A percentile compares a stretch with the other conserved stretches of the same genome.
phyloP scores from a whole-genome alignment of 35 echinoderm and acorn worm genomes.

The Hemicentrotus pulcherrimus region DNA sequence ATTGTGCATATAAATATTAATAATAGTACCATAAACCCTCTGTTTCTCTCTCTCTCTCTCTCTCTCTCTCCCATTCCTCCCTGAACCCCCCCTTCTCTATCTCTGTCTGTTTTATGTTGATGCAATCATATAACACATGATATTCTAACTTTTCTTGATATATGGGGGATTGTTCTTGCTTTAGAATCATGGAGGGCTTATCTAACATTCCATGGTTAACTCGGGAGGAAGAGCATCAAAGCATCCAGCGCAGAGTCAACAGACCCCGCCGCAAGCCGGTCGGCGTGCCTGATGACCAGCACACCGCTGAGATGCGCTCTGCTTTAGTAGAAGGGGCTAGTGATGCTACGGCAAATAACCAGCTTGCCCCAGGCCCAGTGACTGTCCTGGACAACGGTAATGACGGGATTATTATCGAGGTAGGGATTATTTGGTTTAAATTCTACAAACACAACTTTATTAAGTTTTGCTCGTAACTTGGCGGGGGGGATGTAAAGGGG shows the following conservation, averaged over 20 bases:
- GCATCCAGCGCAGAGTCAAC: background rate
- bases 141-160: no score
- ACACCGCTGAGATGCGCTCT: background rate
- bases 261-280: background rate
- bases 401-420: background rate
- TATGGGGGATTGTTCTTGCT: background rate
- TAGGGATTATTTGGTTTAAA: background rate
- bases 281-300: background rate
- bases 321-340: background rate
- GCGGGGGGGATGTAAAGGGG: no score
- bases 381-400: background rate
- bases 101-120: background rate
- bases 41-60: background rate
- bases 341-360: background rate
- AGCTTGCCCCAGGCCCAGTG: background rate
- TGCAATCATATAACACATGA: no score
- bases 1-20: no score
- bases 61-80: background rate
- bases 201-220: background rate
- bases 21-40: no score
- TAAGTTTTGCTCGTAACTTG: no score
- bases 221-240: background rate
- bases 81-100: background rate
- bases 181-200: background rate
- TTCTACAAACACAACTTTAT: no score